phyloP scores from a whole-genome alignment of 2,113 vertebrate genomes.

The Nothobranchius furzeri region DNA sequence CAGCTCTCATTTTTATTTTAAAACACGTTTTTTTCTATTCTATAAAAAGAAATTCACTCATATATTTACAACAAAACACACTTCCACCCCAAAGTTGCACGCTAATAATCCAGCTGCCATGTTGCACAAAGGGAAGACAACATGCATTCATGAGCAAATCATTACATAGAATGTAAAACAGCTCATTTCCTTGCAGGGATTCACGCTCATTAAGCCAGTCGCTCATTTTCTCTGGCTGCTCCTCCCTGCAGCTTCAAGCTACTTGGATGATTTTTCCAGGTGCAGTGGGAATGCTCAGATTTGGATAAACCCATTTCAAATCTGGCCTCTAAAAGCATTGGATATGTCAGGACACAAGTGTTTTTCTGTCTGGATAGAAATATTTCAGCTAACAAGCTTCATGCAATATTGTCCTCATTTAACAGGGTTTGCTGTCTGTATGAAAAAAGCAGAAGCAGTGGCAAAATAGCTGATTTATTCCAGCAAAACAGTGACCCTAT shows the following conservation, averaged over 20 bases:
- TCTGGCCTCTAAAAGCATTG: background rate
- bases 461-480: constrained; percentile 17
- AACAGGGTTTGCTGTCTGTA: constrained; percentile 7
- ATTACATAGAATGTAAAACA: constrained; percentile 46
- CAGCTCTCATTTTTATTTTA: too few relatives aligned
- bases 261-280: constrained; percentile 18
- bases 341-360: background rate
- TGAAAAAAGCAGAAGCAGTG: background rate
- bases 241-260: constrained; percentile 28
- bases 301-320: background rate
- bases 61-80: background rate
- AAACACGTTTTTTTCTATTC: background rate
- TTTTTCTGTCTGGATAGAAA: background rate
- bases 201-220: constrained; percentile 49
- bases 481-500: constrained; percentile 13
- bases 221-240: constrained; percentile 27
- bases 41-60: background rate
- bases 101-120: constrained; percentile 32
- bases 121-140: constrained; percentile 34
- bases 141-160: constrained; percentile 36
- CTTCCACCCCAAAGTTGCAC: constrained; percentile 14
- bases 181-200: constrained; percentile 22
- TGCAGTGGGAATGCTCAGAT: constrained; percentile 16
- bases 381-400: background rate
- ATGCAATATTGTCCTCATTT: constrained; percentile 9